A percentile compares a stretch with the other conserved stretches of the same genome.
These are phyloP conservation scores for Dynastes grantii DNA, from an alignment of 2,888 invertebrate species.

Conservation along the genomic window DNA sequence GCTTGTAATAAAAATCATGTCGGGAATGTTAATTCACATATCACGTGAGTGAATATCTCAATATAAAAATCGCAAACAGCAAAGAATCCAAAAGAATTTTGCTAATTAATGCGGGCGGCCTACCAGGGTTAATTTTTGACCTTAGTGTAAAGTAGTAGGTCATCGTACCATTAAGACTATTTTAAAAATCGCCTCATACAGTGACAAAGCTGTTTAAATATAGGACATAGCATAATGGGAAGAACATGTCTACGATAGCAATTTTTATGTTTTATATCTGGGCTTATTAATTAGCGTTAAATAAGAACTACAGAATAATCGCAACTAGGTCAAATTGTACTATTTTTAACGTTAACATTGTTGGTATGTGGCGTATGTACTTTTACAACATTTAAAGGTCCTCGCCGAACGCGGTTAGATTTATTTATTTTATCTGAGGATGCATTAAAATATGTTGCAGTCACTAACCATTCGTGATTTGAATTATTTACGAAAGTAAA, in stretches of 20 bases:
- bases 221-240: not conserved
- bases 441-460: not conserved
- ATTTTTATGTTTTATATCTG: not conserved
- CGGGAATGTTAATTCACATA: too few species aligned
- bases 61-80: too few species aligned
- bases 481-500: conserved; percentile 6
- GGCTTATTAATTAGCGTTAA: not conserved
- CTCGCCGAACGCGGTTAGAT: not conserved
- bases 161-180: conserved; percentile 29
- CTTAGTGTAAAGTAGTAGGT: conserved; percentile 26
- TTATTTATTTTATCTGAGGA: conserved; percentile 9
- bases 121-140: conserved; percentile 22
- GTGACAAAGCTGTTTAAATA: not conserved
- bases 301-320: not conserved
- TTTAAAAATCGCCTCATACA: conserved; percentile 6
- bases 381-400: not conserved
- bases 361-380: not conserved
- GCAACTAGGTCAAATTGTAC: conserved; percentile 1
- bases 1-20: too few species aligned
- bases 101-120: too few species aligned
- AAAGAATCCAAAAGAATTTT: not conserved
- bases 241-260: not conserved
- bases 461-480: not conserved
- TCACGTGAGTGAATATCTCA: too few species aligned
- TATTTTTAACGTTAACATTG: not conserved